Conservation (phyloP, 1,140 invertebrate species). For the Melanaphis sacchari region DNA sequence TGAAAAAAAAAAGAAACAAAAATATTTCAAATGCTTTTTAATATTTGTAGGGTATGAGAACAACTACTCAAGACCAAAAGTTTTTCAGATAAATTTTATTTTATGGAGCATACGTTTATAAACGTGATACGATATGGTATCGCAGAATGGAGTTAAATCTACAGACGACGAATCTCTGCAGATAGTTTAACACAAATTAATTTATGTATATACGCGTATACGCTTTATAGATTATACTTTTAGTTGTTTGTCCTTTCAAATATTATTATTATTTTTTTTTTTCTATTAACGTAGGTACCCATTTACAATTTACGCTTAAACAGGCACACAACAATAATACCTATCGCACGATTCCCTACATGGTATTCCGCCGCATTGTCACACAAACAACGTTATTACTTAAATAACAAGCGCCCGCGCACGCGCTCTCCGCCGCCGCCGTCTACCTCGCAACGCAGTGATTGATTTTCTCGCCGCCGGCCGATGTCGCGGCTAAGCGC, state of each 20-base stretch:
- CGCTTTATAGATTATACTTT: no score
- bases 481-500: not conserved
- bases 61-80: not conserved
- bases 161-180: not conserved
- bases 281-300: no score
- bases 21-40: not conserved
- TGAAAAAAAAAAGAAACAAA: no score
- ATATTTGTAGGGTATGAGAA: not conserved
- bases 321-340: no score
- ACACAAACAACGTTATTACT: not conserved
- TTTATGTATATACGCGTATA: no score
- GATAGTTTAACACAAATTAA: not conserved
- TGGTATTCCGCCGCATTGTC: not conserved
- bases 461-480: conserved; percentile 1
- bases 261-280: no score
- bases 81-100: not conserved
- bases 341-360: not conserved
- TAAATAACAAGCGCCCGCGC: not conserved
- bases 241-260: no score
- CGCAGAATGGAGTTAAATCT: not conserved
- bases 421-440: not conserved
- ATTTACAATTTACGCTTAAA: no score
- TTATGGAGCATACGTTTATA: not conserved
- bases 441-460: not conserved
- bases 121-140: not conserved